Evolutionary conservation across 2,797 vertebrate genomes (phyloP).

Genomic region (Manis crassicaudata): DNA sequence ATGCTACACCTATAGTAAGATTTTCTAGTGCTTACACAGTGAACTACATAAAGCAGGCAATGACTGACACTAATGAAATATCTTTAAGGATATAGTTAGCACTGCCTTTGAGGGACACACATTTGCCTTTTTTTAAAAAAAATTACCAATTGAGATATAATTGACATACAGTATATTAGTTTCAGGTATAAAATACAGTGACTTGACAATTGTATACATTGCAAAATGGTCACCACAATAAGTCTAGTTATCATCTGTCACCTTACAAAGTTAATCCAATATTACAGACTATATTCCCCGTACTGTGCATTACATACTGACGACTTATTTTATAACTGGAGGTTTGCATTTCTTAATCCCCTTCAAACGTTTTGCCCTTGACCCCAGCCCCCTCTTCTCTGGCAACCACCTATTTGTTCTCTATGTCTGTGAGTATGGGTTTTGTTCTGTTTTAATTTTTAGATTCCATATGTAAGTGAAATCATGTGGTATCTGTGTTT

Average conservation of each 20-base stretch:
- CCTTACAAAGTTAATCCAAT: not conserved
- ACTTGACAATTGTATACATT: not conserved
- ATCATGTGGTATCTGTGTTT: not conserved
- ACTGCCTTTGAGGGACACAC: not conserved
- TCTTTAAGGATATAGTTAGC: not conserved
- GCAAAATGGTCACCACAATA: not conserved
- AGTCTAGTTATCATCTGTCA: not conserved
- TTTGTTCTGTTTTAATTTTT: not conserved
- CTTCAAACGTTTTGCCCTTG: not conserved
- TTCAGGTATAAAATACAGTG: not conserved
- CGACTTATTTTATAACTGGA: not conserved
- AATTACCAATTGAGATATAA: not conserved
- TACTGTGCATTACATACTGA: not conserved
- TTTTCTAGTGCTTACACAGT: slow-evolving; percentile 26
- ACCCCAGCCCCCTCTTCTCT: not conserved
- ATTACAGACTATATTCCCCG: not conserved
- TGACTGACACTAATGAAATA: not conserved
- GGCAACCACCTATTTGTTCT: not conserved
- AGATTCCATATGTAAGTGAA: not conserved
- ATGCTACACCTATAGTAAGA: not conserved
- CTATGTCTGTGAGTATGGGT: not conserved
- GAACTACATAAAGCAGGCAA: not conserved
- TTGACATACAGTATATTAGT: not conserved
- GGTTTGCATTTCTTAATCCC: not conserved
- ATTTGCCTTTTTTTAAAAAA: not conserved